A percentile compares a stretch with the other conserved stretches of the same genome.
Conservation (phyloP, 2,797 vertebrate species). For the Rhinogobio ventralis region DNA sequence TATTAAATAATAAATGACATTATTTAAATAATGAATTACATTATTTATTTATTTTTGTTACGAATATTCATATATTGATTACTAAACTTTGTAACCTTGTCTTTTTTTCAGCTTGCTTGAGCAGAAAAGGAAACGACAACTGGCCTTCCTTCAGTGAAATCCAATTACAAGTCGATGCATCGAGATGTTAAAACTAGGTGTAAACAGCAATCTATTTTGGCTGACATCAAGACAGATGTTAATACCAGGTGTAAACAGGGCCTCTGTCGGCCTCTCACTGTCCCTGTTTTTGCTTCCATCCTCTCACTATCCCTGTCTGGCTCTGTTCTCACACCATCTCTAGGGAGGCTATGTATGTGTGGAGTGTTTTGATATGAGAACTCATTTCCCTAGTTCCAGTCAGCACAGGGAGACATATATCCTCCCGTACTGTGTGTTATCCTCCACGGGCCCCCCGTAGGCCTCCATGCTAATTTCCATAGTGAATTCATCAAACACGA, state of each 20-base stretch:
- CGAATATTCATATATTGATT: not conserved
- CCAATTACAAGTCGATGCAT: not conserved
- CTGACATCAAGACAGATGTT: constrained; percentile 29
- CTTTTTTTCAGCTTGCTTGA: not conserved
- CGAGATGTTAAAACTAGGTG: not conserved
- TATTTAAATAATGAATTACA: not conserved
- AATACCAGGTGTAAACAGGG: constrained; percentile 25
- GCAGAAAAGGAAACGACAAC: not conserved
- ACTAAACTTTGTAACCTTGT: not conserved
- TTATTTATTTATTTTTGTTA: not conserved
- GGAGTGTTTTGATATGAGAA: constrained; percentile 32
- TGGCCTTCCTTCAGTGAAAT: not conserved
- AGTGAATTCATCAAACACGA: constrained; percentile 35
- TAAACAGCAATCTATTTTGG: constrained; percentile 22
- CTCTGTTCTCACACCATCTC: constrained; percentile 31
- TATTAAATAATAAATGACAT: not conserved
- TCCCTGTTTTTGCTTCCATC: not conserved
- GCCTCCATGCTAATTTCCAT: constrained; percentile 33
- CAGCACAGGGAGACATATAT: constrained; percentile 11
- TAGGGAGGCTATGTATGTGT: constrained; percentile 13
- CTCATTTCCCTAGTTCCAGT: constrained; percentile 25
- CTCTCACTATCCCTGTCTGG: not conserved
- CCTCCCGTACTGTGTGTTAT: constrained; percentile 25
- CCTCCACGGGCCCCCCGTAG: constrained; percentile 3
- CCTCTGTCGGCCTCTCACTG: constrained; percentile 9